Conservation (phyloP, 2,888 invertebrate species). For the Smittia aterrima region DNA sequence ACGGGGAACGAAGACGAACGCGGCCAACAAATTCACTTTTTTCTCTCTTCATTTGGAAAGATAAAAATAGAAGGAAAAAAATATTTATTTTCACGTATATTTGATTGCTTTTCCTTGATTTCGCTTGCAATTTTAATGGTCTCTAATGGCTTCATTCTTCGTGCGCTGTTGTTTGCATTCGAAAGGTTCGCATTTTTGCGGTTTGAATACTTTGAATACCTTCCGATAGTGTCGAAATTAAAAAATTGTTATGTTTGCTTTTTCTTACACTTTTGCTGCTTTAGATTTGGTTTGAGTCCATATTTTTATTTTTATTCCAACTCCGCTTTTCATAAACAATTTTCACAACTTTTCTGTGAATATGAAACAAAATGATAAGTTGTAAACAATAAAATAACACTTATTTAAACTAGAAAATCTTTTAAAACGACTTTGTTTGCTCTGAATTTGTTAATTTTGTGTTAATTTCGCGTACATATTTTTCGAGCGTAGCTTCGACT, state of each 20-base stretch:
- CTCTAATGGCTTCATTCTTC: constrained; percentile 23
- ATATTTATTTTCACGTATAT: constrained; percentile 36
- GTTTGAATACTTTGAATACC: neutral
- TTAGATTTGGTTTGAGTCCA: constrained; percentile 26
- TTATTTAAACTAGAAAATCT: constrained; percentile 31
- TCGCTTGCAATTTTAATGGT: constrained; percentile 34
- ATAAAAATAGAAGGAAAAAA: constrained; percentile 41
- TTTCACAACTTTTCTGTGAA: constrained; percentile 16
- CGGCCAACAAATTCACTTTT: constrained; percentile 35
- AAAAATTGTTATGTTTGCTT: constrained; percentile 11
- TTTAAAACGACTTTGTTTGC: constrained; percentile 30
- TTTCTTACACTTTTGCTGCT: constrained; percentile 32
- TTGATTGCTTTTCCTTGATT: constrained; percentile 41
- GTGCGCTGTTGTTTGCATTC: neutral
- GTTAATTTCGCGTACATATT: constrained; percentile 8
- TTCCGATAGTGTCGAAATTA: neutral
- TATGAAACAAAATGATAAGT: constrained; percentile 11
- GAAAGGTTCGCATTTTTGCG: neutral
- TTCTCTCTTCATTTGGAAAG: constrained; percentile 40
- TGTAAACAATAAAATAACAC: constrained; percentile 40
- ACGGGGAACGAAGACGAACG: constrained; percentile 29
- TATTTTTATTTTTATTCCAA: constrained; percentile 41
- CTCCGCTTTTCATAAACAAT: constrained; percentile 19
- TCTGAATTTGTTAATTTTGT: constrained; percentile 28
- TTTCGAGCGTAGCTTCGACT: constrained; percentile 23